Evolutionary conservation across 1,140 invertebrate species (phyloP).

Genomic region (Mactra quadrangularis): DNA sequence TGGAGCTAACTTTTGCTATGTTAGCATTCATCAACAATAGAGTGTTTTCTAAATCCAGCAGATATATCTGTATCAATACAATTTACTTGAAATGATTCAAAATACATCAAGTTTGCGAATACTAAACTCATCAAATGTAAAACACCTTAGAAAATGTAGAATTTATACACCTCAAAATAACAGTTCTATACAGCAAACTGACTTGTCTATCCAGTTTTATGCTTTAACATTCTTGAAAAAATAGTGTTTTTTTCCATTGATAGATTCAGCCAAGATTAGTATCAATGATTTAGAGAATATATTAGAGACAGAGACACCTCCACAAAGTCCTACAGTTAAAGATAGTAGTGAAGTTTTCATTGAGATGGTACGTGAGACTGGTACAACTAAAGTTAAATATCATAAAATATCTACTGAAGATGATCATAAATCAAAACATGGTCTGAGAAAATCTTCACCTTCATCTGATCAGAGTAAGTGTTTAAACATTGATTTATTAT

Average conservation of each 20-base stretch:
- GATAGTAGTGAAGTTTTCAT: constrained; percentile 56
- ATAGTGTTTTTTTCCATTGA: too few species aligned
- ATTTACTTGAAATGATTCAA: too few species aligned
- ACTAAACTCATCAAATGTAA: not conserved
- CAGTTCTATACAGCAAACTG: not conserved
- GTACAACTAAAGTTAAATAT: constrained; percentile 64
- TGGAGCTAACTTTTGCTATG: too few species aligned
- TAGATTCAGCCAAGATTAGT: constrained; percentile 83
- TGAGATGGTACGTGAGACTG: constrained; percentile 55
- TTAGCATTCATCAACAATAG: too few species aligned
- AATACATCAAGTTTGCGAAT: too few species aligned
- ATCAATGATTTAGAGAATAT: constrained; percentile 83
- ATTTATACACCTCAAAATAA: too few species aligned
- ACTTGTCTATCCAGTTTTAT: not conserved
- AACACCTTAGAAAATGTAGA: too few species aligned
- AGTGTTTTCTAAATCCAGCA: too few species aligned
- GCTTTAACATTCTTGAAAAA: not conserved
- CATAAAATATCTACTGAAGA: constrained; percentile 10
- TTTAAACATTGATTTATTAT: too few species aligned
- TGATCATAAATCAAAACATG: not conserved
- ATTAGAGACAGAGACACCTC: constrained; percentile 83
- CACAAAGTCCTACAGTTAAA: constrained; percentile 74
- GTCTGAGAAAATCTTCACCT: constrained; percentile 1
- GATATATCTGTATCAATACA: too few species aligned
- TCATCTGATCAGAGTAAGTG: too few species aligned